phyloP scores from a whole-genome alignment of 1,140 invertebrate genomes.

The Dreissena rostriformis region DNA sequence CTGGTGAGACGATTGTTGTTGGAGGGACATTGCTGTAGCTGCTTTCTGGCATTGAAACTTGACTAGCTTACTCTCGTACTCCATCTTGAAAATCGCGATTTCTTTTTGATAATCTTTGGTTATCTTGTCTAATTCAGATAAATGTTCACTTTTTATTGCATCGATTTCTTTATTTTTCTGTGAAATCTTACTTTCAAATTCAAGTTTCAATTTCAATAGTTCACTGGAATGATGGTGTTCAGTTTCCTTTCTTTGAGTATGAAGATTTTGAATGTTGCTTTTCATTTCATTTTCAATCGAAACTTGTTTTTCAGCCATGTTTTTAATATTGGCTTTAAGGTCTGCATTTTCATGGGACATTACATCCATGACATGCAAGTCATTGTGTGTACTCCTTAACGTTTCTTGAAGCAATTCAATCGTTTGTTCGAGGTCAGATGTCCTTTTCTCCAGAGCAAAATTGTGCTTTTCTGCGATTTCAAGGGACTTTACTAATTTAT shows the following conservation, averaged over 20 bases:
- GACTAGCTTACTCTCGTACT: conserved; percentile 41
- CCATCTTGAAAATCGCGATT: background rate
- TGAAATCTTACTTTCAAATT: conserved; percentile 18
- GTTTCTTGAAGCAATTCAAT: conserved; percentile 26
- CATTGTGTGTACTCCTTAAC: conserved; percentile 34
- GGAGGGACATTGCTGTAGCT: conserved; percentile 15
- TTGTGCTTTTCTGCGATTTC: conserved; percentile 23
- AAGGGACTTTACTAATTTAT: background rate
- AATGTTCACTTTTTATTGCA: background rate
- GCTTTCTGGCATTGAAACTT: conserved; percentile 27
- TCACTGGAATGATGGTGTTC: conserved; percentile 1
- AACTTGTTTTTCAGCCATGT: background rate
- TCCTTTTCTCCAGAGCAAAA: background rate
- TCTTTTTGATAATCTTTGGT: conserved; percentile 23
- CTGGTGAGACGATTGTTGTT: conserved; percentile 38
- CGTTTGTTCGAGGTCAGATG: conserved; percentile 29
- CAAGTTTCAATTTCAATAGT: conserved; percentile 3
- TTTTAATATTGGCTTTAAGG: background rate
- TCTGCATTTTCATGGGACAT: conserved; percentile 33
- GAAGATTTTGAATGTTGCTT: background rate
- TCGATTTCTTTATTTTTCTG: conserved; percentile 28
- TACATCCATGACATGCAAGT: conserved; percentile 17
- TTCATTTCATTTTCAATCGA: conserved; percentile 4
- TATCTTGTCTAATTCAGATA: conserved; percentile 15
- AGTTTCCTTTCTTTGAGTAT: background rate